Evolutionary conservation across 2,113 vertebrate genomes (phyloP).

Genomic region (Dipodomys ordii): DNA sequence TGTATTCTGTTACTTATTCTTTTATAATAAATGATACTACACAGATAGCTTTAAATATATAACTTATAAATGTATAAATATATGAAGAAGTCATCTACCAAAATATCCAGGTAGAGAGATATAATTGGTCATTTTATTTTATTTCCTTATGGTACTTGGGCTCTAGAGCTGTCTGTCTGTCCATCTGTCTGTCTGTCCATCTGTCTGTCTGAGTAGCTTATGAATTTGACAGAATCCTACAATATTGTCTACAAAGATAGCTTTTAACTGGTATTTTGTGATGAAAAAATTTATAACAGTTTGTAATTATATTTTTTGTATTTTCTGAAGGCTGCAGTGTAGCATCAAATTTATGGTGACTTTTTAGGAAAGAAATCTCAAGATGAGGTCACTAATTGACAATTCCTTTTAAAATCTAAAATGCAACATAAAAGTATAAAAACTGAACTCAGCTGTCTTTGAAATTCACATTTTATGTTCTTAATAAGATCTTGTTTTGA

Average conservation of each 20-base stretch:
- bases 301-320: neutral
- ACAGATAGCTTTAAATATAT: neutral
- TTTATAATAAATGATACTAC: conserved; percentile 28
- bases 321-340: conserved; percentile 38
- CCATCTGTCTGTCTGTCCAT: too few relatives aligned
- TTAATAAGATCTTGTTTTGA: conserved; percentile 35
- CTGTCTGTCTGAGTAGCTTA: neutral
- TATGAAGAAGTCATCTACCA: neutral
- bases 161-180: neutral
- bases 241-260: neutral
- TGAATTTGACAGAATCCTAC: neutral
- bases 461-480: conserved; percentile 38
- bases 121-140: neutral
- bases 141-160: neutral
- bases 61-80: neutral
- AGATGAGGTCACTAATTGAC: conserved; percentile 2
- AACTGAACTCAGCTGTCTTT: neutral
- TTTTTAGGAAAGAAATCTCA: neutral
- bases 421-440: conserved; percentile 35
- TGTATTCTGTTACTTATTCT: conserved; percentile 46
- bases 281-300: neutral
- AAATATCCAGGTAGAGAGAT: neutral
- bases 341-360: neutral
- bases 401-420: conserved; percentile 17
- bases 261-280: conserved; percentile 11